Evolutionary conservation across 2,888 invertebrate species (phyloP).

Genomic region (Zelleria hepariella): DNA sequence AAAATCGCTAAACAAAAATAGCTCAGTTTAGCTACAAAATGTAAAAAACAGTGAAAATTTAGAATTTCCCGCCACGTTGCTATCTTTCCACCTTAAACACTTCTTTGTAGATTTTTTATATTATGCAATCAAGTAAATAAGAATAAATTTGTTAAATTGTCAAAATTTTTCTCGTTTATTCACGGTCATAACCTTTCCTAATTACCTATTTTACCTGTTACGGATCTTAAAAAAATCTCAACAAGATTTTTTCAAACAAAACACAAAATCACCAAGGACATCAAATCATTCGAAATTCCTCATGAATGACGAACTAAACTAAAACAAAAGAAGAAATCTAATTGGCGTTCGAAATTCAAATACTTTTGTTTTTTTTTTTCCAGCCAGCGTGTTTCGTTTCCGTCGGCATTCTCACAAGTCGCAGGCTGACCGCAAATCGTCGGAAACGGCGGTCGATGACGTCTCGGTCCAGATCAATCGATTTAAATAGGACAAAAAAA

Average conservation of each 20-base stretch:
- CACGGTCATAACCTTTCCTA: too few relatives aligned
- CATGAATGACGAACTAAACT: too few relatives aligned
- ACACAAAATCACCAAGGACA: background rate
- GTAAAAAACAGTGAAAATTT: too few relatives aligned
- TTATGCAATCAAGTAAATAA: background rate
- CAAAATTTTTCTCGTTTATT: background rate
- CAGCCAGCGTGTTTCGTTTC: background rate
- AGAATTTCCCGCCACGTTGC: too few relatives aligned
- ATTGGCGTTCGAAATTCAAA: background rate
- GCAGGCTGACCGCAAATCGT: constrained; percentile 15
- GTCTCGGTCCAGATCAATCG: constrained; percentile 29
- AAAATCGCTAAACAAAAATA: too few relatives aligned
- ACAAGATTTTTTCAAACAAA: too few relatives aligned
- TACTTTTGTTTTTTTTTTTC: background rate
- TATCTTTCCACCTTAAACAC: background rate
- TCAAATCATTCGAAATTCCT: background rate
- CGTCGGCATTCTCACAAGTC: background rate
- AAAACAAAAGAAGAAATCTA: background rate
- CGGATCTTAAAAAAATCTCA: too few relatives aligned
- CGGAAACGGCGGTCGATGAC: constrained; percentile 19
- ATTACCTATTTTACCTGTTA: too few relatives aligned
- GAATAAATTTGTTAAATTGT: background rate
- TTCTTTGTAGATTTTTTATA: background rate
- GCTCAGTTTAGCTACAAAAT: too few relatives aligned
- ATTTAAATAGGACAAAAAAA: constrained; percentile 10